These are phyloP conservation scores for Drosophila erecta DNA, from an alignment of 1,140 invertebrate genomes.

Conservation along the genomic window DNA sequence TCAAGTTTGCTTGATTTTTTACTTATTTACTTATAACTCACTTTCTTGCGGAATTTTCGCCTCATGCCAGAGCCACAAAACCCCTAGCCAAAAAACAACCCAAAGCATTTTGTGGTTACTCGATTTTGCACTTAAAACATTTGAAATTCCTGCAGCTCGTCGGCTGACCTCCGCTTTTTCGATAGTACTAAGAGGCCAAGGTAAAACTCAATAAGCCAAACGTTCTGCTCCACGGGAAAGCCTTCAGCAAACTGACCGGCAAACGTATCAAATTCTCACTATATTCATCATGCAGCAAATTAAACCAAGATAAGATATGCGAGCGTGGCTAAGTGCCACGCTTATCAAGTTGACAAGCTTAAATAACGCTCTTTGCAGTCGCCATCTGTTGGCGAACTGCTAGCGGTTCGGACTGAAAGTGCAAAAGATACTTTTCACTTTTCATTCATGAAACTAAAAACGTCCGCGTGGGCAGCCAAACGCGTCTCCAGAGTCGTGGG, in stretches of 20 bases:
- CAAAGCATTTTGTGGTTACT: constrained; percentile 57
- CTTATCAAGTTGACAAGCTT: constrained; percentile 49
- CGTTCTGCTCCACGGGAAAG: constrained; percentile 23
- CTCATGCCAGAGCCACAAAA: constrained; percentile 58
- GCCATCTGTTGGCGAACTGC: constrained; percentile 42
- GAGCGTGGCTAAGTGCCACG: constrained; percentile 21
- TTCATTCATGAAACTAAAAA: constrained; percentile 62
- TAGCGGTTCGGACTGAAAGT: not conserved
- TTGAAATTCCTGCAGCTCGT: constrained; percentile 35
- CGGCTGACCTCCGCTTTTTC: constrained; percentile 29
- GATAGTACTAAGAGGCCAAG: not conserved
- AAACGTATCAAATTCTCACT: constrained; percentile 42
- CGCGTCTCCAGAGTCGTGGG: constrained; percentile 27
- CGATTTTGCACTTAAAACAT: constrained; percentile 44
- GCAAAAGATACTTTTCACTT: constrained; percentile 46
- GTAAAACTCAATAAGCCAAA: constrained; percentile 10
- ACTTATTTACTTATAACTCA: constrained; percentile 51
- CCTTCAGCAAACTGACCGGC: constrained; percentile 47
- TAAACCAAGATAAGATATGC: constrained; percentile 67
- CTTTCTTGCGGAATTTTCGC: constrained; percentile 41
- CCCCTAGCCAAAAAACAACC: constrained; percentile 56
- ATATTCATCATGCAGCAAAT: constrained; percentile 65
- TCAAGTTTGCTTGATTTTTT: constrained; percentile 1
- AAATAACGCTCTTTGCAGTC: constrained; percentile 9
- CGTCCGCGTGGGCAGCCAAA: constrained; percentile 35